Percentiles rank a stretch among this genome's conserved stretches.
phyloP scores from a whole-genome alignment of 2,797 vertebrate genomes.

The Petrocephalus sullivani region DNA sequence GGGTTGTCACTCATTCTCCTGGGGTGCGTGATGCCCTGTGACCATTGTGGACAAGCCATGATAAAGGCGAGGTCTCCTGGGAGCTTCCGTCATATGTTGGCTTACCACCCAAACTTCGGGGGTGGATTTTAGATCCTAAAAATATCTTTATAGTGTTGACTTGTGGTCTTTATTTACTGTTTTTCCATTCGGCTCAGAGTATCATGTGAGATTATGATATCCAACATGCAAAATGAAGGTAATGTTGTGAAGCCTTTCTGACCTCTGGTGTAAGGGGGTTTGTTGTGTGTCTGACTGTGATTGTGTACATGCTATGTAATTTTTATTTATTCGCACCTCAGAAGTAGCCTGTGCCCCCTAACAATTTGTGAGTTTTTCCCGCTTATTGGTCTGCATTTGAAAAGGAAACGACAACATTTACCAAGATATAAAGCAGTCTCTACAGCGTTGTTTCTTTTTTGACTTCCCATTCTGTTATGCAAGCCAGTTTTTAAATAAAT shows the following conservation, averaged over 20 bases:
- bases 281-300: not conserved
- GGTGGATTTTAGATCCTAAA: not conserved
- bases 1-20: not conserved
- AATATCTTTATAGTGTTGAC: not conserved
- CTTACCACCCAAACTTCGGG: not conserved
- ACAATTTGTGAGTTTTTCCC: not conserved
- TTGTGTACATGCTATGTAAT: not conserved
- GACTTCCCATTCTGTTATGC: not conserved
- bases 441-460: not conserved
- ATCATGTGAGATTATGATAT: not conserved
- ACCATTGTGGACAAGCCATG: not conserved
- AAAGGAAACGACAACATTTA: not conserved
- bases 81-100: not conserved
- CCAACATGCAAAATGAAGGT: not conserved
- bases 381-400: not conserved
- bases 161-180: not conserved
- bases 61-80: not conserved
- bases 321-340: not conserved
- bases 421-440: not conserved
- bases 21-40: not conserved
- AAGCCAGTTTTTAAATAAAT: not conserved
- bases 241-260: not conserved
- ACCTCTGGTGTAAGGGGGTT: not conserved
- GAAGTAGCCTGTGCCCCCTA: not conserved
- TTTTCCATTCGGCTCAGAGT: not conserved